Base-by-base conservation (phyloP, 92 coral and sea anemone species). In the Umimayanthus kanabou region DNA sequence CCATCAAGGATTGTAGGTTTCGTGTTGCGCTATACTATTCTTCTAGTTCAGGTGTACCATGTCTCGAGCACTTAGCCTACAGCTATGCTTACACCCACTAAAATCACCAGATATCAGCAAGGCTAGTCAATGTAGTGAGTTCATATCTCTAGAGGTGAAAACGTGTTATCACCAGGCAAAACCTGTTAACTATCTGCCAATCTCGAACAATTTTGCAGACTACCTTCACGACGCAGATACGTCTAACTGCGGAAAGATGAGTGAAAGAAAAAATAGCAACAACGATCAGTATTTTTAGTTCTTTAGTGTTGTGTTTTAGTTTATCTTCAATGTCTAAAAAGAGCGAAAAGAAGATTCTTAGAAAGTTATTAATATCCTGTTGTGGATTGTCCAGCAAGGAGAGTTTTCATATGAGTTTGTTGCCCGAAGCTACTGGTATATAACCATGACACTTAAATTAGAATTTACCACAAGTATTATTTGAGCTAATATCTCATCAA, bases 351-450 rank as follows among this genome's bases (percentile, higher is more conserved):
- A n/a, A 20, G 65, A 25, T 81, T 81, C n/a, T 25, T 66, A 39
- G 23, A 64, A 67, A 39, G 76, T 83, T 71, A 69, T 83, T 83
- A 83, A 45, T 70, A 71, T 70, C 78, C 39, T 18, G 78, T n/a
- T n/a, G 58, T 39, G 25, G 47, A 29, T 43, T 9, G 65, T 39
- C 43, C 66, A 78, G 82, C 66, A 78, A 78, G 82, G 40, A 78
- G n/a, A 23, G 82, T 49, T 25, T 11, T 49, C 79, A 15, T 18
- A 75, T 39, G 45, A 49, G 43, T 83, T 69, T 47, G 79, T 83
- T 47, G 87, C 87, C 87, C 47, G 45, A 83, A 83, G 87, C 87
- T 66, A 70, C 87, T 28, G 43, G 64, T 29, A 43, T 25, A 83
- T 30, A 22, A 39, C 43, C 77, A 26, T 22, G 43, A 71, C 39